Evolutionary conservation across 1,140 invertebrate genomes (phyloP), one percentile per base, ranked within the genome.

Genomic region (Aradophagus sp.): DNA sequence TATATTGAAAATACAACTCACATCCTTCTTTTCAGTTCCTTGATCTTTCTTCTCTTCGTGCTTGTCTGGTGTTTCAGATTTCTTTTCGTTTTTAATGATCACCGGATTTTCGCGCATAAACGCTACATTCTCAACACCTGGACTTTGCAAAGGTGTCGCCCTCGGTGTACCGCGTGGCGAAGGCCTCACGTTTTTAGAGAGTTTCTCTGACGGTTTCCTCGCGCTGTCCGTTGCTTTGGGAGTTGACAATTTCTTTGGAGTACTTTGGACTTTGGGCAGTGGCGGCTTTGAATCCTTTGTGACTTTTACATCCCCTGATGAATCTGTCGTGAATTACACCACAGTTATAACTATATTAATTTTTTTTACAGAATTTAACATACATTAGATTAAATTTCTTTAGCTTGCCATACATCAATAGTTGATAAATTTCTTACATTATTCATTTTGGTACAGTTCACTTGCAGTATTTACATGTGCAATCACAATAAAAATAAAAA

Each of bases 131-230:
- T 89, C 88, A 15, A 81, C 78, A 2, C 84, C 84, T 0, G 89
- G 89, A 63, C 88, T 89, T 48, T 88, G 87, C 32, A 88, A 62
- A 2, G 89, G 89, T 20, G 88, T 89, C 13, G 86, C 85, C 59
- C 84, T 87, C 4, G 88, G 87, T 10, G 87, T 89, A 34, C 80
- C 77, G 19, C 86, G 81, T 1, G 86, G 84, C 2, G 86, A 87
- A 5, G 84, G 81, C 73, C 81, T 85, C n/a, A 82, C 75, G 41
- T 80, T 85, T 56, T 82, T 87, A 4, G 80, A 72, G 59, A 80
- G 65, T 47, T 84, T 86, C 34, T 86, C 84, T 26, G 76, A 72
- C 6, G 82, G 76, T 67, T 85, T 87, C 62, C 80, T 84, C 5
- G 77, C 35, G 13, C 56, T 61, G 26, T 84, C 85, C 14, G 76